Base-by-base conservation (phyloP, 2,888 invertebrate genomes). In the Venusia cambrica region DNA sequence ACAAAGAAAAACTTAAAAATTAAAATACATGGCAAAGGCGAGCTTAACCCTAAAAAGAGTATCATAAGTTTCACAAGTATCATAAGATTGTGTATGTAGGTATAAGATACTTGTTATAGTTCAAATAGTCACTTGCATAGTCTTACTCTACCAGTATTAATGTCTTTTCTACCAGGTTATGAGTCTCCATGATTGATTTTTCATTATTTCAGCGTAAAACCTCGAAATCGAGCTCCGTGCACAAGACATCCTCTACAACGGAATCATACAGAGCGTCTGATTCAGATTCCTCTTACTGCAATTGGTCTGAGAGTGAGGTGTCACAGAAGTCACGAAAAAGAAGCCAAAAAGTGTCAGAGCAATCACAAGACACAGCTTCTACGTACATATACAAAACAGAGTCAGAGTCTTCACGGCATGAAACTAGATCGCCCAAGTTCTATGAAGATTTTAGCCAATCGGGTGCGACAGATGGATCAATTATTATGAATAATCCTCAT, bases 151-250 rank as follows among this genome's bases (percentile, higher is more conserved):
- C n/a, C n/a, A n/a, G n/a, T n/a, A n/a, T n/a, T n/a, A n/a, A n/a
- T n/a, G n/a, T n/a, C n/a, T n/a, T n/a, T n/a, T n/a, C n/a, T n/a
- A n/a, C n/a, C n/a, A n/a, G n/a, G 31, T 36, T 19, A 35, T 40
- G 14, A 39, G 33, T 32, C 15, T 13, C 13, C 18, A 25, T 18
- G n/a, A n/a, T 7, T 13, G 14, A 10, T n/a, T 4, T 36, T 11
- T 19, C 3, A 13, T n/a, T n/a, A n/a, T 44, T 47, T 21, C 32
- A 48, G 48, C 38, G 31, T 7, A 48, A 48, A 37, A 38, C 29
- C 9, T 27, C 41, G 19, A 34, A 24, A 18, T 17, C 31, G 5
- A 42, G 15, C 18, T 18, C 37, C 24, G 35, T 39, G 4, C 34
- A 22, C 15, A 27, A 25, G 10, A 22, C 14, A 10, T 17, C 19